These are phyloP conservation scores for Lucilia cuprina DNA, from an alignment of 1,140 invertebrate genomes.

Conservation along the genomic window DNA sequence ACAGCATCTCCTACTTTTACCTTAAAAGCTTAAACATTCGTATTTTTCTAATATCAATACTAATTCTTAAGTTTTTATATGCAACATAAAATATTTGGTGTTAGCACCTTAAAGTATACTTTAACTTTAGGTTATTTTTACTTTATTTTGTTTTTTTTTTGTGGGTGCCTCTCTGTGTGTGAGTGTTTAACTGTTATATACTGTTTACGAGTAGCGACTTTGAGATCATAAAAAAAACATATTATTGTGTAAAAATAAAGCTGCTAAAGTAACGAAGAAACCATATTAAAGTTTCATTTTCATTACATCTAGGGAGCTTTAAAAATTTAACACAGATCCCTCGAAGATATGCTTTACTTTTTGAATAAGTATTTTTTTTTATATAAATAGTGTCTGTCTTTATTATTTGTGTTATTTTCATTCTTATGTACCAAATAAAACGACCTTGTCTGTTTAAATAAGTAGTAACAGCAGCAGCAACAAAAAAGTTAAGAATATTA, in stretches of 20 bases:
- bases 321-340: neutral
- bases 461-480: neutral
- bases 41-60: neutral
- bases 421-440: neutral
- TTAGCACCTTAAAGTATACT: neutral
- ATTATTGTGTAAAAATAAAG: neutral
- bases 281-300: neutral
- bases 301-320: neutral
- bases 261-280: neutral
- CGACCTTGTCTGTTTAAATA: neutral
- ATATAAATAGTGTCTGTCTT: neutral
- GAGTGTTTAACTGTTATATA: too few species aligned
- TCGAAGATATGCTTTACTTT: neutral
- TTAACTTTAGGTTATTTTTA: neutral
- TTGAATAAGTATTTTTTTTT: neutral
- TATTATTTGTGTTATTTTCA: neutral
- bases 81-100: neutral
- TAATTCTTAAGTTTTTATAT: neutral
- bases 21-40: neutral
- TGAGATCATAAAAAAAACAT: neutral
- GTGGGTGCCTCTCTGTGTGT: too few species aligned
- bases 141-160: too few species aligned
- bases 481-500: neutral
- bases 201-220: neutral
- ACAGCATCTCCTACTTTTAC: neutral